Evolutionary conservation across 1,140 invertebrate species (phyloP).

Genomic region (Papilio glaucus): DNA sequence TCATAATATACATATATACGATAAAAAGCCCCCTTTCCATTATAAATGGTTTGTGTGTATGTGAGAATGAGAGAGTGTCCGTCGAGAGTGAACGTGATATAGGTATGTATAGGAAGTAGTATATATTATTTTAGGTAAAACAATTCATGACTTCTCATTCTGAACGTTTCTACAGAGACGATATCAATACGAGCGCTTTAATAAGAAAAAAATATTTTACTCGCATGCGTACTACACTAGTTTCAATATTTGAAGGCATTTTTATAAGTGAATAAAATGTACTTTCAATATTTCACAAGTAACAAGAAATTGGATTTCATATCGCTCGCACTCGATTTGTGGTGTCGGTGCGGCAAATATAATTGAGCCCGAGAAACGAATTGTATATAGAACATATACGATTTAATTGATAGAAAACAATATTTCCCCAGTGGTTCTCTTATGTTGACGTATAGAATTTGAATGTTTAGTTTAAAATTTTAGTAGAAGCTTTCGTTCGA

Average conservation of each 20-base stretch:
- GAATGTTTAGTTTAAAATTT: not conserved
- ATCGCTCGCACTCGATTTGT: constrained; percentile 6
- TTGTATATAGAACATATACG: not conserved
- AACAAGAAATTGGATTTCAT: not conserved
- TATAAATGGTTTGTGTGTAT: no score
- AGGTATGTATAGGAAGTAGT: no score
- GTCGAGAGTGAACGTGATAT: no score
- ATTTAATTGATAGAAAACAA: not conserved
- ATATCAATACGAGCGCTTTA: no score
- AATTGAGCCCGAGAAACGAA: not conserved
- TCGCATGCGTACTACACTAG: not conserved
- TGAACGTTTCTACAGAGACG: no score
- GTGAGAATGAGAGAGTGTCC: no score
- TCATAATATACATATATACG: no score
- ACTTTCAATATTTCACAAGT: constrained; percentile 6
- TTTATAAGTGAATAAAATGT: constrained; percentile 17
- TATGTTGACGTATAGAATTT: not conserved
- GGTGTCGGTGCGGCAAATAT: constrained; percentile 8
- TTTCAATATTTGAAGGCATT: not conserved
- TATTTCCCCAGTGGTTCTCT: not conserved
- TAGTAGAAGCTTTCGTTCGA: no score
- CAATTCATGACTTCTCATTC: no score
- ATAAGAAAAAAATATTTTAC: no score
- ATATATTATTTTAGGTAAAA: no score
- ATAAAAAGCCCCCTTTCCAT: no score